Evolutionary conservation across 92 coral and sea anemone species (phyloP).

Genomic region (Umimayanthus chanpuru): DNA sequence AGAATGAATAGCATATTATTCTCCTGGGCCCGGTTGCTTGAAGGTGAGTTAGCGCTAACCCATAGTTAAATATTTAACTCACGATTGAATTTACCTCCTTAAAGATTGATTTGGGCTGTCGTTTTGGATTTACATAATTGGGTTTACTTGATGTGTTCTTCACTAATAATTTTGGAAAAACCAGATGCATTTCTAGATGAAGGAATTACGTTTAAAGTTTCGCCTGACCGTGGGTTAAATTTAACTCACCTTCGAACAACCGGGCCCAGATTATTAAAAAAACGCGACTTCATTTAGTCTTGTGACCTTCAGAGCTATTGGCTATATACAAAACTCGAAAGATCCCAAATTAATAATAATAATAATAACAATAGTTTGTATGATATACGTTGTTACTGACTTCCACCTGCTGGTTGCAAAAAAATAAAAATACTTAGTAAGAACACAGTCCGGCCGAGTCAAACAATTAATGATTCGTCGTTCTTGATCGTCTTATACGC

Average conservation of each 20-base stretch:
- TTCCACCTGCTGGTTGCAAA: slow-evolving; percentile 24
- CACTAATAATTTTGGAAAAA: too few relatives aligned
- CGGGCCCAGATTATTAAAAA: slow-evolving; percentile 21
- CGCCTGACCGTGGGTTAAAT: too few relatives aligned
- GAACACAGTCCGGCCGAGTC: background rate
- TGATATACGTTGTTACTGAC: background rate
- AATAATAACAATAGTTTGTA: slow-evolving; percentile 1
- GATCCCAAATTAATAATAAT: slow-evolving; percentile 18
- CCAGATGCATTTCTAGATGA: too few relatives aligned
- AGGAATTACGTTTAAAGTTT: too few relatives aligned
- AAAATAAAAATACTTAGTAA: slow-evolving; percentile 22
- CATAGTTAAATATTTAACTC: too few relatives aligned
- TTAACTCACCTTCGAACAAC: too few relatives aligned
- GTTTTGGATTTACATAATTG: too few relatives aligned
- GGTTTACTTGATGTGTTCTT: too few relatives aligned
- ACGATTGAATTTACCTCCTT: too few relatives aligned
- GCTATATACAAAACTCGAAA: background rate
- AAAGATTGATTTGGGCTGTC: too few relatives aligned
- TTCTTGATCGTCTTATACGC: background rate
- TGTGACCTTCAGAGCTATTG: slow-evolving; percentile 25
- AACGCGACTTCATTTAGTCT: slow-evolving; percentile 23
- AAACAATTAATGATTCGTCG: background rate
- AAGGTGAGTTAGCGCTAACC: too few relatives aligned
- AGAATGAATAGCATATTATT: background rate
- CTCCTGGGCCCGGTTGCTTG: too few relatives aligned